Conservation (phyloP, 2,888 invertebrate genomes). For the Unio delphinus region DNA sequence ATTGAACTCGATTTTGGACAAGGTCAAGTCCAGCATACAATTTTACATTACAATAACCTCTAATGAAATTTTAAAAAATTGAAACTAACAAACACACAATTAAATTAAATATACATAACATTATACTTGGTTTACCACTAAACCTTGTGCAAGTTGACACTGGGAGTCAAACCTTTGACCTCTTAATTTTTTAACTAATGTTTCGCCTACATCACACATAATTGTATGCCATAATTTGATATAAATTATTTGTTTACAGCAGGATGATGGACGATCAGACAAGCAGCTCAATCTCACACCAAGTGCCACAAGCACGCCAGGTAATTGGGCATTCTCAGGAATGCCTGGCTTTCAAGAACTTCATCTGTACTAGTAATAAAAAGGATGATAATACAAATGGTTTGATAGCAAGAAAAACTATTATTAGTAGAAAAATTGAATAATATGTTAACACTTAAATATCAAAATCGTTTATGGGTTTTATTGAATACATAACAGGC, state of each 20-base stretch:
- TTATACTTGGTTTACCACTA: too few relatives aligned
- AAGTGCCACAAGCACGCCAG: conserved; percentile 67
- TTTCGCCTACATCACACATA: too few relatives aligned
- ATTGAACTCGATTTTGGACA: too few relatives aligned
- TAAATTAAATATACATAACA: too few relatives aligned
- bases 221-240: background rate
- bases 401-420: background rate
- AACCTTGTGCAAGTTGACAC: background rate
- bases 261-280: conserved; percentile 38
- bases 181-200: background rate
- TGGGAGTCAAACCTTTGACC: background rate
- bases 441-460: too few relatives aligned
- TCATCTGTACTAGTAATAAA: background rate
- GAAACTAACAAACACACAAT: too few relatives aligned
- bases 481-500: too few relatives aligned
- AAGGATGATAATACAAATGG: too few relatives aligned
- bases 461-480: too few relatives aligned
- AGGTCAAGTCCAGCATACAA: too few relatives aligned
- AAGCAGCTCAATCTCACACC: conserved; percentile 49
- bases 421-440: background rate
- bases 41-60: too few relatives aligned
- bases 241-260: conserved; percentile 20
- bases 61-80: too few relatives aligned
- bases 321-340: conserved; percentile 22
- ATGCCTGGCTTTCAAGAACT: background rate